Percentiles rank a stretch among this genome's conserved stretches.
These are phyloP conservation scores for Thyatira batis DNA, from an alignment of 2,888 invertebrate genomes.

Conservation along the genomic window DNA sequence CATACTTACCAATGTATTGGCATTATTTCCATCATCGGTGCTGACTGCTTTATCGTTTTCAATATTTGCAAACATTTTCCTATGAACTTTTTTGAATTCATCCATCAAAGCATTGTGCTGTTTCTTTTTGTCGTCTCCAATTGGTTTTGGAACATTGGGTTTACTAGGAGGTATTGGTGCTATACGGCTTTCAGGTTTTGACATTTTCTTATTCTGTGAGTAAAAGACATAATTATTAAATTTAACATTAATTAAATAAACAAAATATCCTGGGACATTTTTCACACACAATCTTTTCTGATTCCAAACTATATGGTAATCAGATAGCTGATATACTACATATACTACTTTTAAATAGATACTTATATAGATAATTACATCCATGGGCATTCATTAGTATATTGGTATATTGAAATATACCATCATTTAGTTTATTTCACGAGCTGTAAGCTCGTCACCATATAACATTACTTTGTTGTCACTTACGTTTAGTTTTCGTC, in stretches of 20 bases:
- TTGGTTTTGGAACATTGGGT: slow-evolving; percentile 57
- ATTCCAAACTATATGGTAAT: too few relatives aligned
- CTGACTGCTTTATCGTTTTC: slow-evolving; percentile 38
- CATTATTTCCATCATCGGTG: slow-evolving; percentile 19
- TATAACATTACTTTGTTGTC: slow-evolving; percentile 1
- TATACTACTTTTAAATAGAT: too few relatives aligned
- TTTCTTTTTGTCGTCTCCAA: slow-evolving; percentile 84
- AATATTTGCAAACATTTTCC: slow-evolving; percentile 89
- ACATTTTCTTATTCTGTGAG: slow-evolving; percentile 62
- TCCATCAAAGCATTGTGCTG: slow-evolving; percentile 92
- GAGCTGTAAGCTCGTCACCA: not conserved
- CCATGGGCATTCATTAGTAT: too few relatives aligned
- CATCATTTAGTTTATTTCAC: too few relatives aligned
- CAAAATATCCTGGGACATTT: too few relatives aligned
- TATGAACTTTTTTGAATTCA: slow-evolving; percentile 94
- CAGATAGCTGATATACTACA: too few relatives aligned
- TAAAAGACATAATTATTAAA: slow-evolving; percentile 4
- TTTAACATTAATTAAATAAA: too few relatives aligned
- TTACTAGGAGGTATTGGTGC: slow-evolving; percentile 55
- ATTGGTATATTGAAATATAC: too few relatives aligned
- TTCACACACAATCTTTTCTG: too few relatives aligned
- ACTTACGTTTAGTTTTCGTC: slow-evolving; percentile 63
- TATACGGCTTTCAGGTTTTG: slow-evolving; percentile 41
- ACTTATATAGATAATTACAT: too few relatives aligned
- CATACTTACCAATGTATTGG: slow-evolving; percentile 50